Conservation (phyloP, 2,113 vertebrate species). For the Peucedramus taeniatus region DNA sequence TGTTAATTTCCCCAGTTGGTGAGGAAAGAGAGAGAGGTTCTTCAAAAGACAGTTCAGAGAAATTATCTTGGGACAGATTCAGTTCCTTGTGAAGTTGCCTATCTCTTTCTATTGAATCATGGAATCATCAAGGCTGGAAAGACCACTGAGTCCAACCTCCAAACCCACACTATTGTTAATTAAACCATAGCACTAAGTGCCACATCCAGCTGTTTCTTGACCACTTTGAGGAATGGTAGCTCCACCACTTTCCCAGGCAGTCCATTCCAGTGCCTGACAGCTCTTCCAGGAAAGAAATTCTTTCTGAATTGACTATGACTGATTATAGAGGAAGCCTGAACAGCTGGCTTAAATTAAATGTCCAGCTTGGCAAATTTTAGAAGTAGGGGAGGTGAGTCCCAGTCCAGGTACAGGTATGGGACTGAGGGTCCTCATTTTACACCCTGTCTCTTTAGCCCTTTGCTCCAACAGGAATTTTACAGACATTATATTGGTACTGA, state of each 20-base stretch:
- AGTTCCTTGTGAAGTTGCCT: not conserved
- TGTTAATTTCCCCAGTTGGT: not conserved
- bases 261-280: not conserved
- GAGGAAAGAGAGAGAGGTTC: not conserved
- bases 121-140: not conserved
- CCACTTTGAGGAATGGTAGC: not conserved
- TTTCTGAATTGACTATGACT: not conserved
- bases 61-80: not conserved
- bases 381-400: not conserved
- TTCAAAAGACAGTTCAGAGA: not conserved
- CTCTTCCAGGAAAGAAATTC: not conserved
- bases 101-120: not conserved
- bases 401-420: not conserved
- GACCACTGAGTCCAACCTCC: not conserved
- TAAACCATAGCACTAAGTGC: not conserved
- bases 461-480: not conserved
- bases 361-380: not conserved
- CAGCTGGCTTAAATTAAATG: not conserved
- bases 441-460: not conserved
- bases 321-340: not conserved
- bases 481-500: not conserved
- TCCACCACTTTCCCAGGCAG: not conserved
- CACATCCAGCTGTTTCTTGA: not conserved
- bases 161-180: rapidly evolving
- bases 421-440: not conserved